A percentile compares a stretch with the other conserved stretches of the same genome.
These are phyloP conservation scores for Alethe diademata DNA, from an alignment of 2,113 vertebrate genomes.

Conservation along the genomic window DNA sequence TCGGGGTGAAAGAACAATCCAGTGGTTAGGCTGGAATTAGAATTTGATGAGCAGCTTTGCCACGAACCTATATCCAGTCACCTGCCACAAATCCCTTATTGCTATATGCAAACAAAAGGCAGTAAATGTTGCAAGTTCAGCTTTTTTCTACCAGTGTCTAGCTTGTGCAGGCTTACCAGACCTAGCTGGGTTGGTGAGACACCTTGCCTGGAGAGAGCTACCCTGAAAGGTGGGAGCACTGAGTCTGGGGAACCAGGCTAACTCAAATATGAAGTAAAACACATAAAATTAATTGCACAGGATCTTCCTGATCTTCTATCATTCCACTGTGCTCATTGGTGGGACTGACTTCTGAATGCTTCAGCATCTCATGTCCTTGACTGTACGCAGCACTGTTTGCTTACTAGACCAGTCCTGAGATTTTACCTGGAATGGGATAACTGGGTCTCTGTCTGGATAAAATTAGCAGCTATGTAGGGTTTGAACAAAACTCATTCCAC, in stretches of 20 bases:
- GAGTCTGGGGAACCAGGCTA: not conserved
- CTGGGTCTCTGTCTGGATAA: not conserved
- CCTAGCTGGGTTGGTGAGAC: not conserved
- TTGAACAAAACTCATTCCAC: not conserved
- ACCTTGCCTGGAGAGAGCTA: not conserved
- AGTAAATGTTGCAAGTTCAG: not conserved
- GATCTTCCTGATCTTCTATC: not conserved
- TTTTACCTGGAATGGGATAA: not conserved
- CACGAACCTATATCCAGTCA: not conserved
- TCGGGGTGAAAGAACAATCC: not conserved
- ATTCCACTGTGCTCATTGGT: not conserved
- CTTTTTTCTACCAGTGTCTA: not conserved
- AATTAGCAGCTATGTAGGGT: not conserved
- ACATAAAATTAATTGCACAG: not conserved
- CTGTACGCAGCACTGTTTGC: rapidly evolving
- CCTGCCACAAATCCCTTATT: not conserved
- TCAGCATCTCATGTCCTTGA: not conserved
- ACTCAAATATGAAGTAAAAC: not conserved
- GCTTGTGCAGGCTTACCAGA: not conserved
- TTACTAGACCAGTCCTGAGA: not conserved
- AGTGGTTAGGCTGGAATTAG: not conserved
- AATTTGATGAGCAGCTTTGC: not conserved
- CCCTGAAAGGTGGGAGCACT: not conserved
- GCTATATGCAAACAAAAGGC: not conserved
- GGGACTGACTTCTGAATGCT: not conserved